Evolutionary conservation across 2,888 invertebrate species (phyloP).

Genomic region (Bembecia ichneumoniformis): DNA sequence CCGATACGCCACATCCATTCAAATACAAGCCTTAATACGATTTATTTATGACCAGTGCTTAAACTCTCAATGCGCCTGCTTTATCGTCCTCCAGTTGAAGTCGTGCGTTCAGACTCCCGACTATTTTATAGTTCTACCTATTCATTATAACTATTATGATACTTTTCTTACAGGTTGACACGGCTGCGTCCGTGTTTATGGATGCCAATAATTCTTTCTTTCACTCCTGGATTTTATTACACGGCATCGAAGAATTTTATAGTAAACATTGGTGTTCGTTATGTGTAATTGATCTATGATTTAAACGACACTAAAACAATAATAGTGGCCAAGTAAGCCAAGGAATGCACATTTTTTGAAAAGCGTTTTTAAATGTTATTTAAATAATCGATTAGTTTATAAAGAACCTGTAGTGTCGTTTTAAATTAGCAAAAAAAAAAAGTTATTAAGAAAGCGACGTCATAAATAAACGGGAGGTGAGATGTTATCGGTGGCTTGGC

Average conservation of each 20-base stretch:
- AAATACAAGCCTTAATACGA: slow-evolving; percentile 53
- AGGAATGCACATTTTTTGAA: too few species aligned
- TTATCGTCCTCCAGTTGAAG: slow-evolving; percentile 33
- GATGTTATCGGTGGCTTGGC: slow-evolving; percentile 53
- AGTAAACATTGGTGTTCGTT: slow-evolving; percentile 23
- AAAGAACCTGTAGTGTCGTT: slow-evolving; percentile 55
- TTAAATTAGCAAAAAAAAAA: slow-evolving; percentile 34
- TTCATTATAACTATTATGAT: slow-evolving; percentile 42
- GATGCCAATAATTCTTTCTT: slow-evolving; percentile 46
- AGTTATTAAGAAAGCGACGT: slow-evolving; percentile 42
- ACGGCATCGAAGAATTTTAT: slow-evolving; percentile 25
- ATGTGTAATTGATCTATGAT: slow-evolving; percentile 13
- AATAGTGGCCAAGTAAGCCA: slow-evolving; percentile 20
- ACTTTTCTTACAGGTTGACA: slow-evolving; percentile 45
- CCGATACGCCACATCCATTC: slow-evolving; percentile 47
- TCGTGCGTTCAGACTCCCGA: slow-evolving; percentile 23
- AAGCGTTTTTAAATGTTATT: too few species aligned
- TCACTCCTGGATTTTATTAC: slow-evolving; percentile 43
- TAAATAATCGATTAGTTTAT: slow-evolving; percentile 50
- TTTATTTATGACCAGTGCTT: slow-evolving; percentile 61
- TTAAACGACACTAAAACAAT: slow-evolving; percentile 16
- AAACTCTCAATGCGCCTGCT: slow-evolving; percentile 37
- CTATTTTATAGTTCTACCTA: slow-evolving; percentile 45
- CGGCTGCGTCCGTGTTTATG: slow-evolving; percentile 35
- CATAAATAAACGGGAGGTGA: slow-evolving; percentile 57